phyloP scores from a whole-genome alignment of 2,888 invertebrate genomes.

The Dendrolimus houi region DNA sequence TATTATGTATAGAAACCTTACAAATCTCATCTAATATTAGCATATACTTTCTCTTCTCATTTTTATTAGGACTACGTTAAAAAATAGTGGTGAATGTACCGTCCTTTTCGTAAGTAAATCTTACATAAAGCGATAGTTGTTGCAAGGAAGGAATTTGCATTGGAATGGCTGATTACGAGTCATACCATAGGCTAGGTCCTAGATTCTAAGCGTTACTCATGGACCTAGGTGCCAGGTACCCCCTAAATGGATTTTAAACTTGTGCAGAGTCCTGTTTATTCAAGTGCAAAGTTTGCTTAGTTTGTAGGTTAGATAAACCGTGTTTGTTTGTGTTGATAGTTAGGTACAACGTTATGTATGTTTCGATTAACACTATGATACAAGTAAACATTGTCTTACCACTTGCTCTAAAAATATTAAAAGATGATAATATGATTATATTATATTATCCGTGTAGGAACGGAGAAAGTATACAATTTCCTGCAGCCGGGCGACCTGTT shows the following conservation, averaged over 20 bases:
- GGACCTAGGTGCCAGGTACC: slow-evolving; percentile 40
- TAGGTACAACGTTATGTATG: neutral
- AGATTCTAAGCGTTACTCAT: slow-evolving; percentile 1
- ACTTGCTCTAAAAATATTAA: too few relatives aligned
- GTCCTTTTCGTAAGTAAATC: slow-evolving; percentile 25
- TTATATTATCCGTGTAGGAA: too few relatives aligned
- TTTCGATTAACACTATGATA: too few relatives aligned
- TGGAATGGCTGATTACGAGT: slow-evolving; percentile 71
- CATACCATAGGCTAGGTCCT: slow-evolving; percentile 45
- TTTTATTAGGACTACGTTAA: too few relatives aligned
- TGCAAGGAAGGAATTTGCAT: slow-evolving; percentile 68
- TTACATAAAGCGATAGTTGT: slow-evolving; percentile 70
- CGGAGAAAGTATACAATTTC: too few relatives aligned
- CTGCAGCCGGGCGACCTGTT: too few relatives aligned
- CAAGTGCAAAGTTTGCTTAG: neutral
- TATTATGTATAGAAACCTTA: too few relatives aligned
- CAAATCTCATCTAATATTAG: too few relatives aligned
- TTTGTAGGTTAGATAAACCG: neutral
- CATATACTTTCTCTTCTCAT: too few relatives aligned
- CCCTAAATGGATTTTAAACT: slow-evolving; percentile 32
- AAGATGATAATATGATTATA: too few relatives aligned
- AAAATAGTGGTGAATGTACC: slow-evolving; percentile 10
- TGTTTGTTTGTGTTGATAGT: neutral
- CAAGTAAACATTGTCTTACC: too few relatives aligned
- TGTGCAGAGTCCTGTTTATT: slow-evolving; percentile 16